Conservation (phyloP, 2,113 vertebrate genomes). For the Puntigrus tetrazona region DNA sequence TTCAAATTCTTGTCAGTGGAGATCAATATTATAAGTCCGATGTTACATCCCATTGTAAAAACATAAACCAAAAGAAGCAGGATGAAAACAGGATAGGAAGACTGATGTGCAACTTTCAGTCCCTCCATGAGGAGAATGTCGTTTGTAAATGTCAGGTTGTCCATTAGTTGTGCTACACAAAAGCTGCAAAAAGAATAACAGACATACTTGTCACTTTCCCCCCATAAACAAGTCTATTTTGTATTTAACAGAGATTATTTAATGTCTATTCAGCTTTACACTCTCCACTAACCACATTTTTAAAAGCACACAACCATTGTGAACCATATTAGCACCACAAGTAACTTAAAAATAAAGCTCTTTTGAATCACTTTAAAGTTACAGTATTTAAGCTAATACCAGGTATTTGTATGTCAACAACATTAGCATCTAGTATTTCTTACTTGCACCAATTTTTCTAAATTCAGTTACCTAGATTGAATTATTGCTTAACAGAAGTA, state of each 20-base stretch:
- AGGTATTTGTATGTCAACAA: background rate
- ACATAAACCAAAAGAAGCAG: conserved; percentile 62
- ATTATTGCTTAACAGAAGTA: no score
- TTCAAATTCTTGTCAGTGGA: conserved; percentile 60
- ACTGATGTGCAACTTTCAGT: conserved; percentile 50
- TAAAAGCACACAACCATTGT: no score
- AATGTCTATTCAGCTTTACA: no score
- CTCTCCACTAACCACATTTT: no score
- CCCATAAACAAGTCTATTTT: no score
- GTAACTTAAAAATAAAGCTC: no score
- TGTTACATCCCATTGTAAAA: conserved; percentile 60
- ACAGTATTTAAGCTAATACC: no score
- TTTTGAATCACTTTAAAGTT: no score
- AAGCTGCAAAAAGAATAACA: background rate
- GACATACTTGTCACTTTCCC: background rate
- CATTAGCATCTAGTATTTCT: background rate
- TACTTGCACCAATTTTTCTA: background rate
- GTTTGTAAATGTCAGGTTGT: conserved; percentile 50
- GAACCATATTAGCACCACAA: no score
- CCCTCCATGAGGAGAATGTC: conserved; percentile 59
- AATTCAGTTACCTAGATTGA: background rate
- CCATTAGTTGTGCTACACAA: conserved; percentile 53
- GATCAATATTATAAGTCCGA: conserved; percentile 59
- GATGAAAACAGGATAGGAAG: conserved; percentile 45
- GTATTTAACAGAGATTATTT: no score